Evolutionary conservation across 2,797 vertebrate genomes (phyloP), one percentile per base, ranked within the genome.

Genomic region (Brotula barbata): DNA sequence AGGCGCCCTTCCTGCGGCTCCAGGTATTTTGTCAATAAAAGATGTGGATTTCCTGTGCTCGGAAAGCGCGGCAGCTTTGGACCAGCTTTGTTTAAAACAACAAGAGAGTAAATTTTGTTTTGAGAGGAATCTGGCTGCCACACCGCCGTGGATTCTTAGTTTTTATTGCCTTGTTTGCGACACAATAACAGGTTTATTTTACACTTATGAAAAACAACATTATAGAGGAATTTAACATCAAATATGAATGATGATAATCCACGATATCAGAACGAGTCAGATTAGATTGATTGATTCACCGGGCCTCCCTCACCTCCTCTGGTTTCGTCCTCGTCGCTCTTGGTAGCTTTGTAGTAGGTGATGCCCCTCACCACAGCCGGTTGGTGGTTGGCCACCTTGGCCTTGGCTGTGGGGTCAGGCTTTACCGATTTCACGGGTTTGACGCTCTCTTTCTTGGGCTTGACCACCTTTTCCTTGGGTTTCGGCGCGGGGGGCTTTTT

Each of bases 311-410:
- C 84, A 91, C 92, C 93, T 52, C 84, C 93, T 79, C 81, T 76
- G 70, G 82, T 81, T 49, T 93, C 92, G 0, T 85, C 81, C 0
- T 59, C 85, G 0, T 91, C 92, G 0, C 36, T 78, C 67, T 89
- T 92, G 71, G 90, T 84, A 0, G 95, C 93, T 85, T 98, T 98
- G 90, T 99, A 99, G 91, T 98, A 99, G 0, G 96, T 97, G 85
- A 98, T 92, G 71, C 95, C 94, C 51, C 95, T 90, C 69, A 96
- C 89, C 64, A 97, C 91, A 0, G 94, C 92, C 0, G 94, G 93
- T 86, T 95, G 95, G 60, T 94, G 93, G 0, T 82, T 88, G 3
- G 64, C 68, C 1, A 88, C 80, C 61, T 91, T 94, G 69, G 93
- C 88, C 85, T 92, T 97, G 79, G 88, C 68, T 0, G 94, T 94